Percentiles rank a stretch among this genome's conserved stretches.
Conservation (phyloP, 1,140 invertebrate species). For the Mycetomoellerius zeteki region DNA sequence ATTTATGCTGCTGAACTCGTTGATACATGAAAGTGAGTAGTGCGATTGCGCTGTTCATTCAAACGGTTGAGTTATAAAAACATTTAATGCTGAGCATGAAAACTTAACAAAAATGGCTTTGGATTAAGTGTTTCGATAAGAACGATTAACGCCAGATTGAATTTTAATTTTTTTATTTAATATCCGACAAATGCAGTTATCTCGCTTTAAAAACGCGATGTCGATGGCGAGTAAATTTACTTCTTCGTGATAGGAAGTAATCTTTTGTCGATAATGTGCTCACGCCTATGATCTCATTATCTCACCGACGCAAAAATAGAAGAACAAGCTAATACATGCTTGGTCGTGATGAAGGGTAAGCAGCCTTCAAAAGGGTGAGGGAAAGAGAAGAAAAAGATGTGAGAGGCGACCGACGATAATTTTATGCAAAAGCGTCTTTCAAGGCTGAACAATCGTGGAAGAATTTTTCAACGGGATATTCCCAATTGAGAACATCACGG, state of each 20-base stretch:
- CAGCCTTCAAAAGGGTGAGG: conserved; percentile 46
- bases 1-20: no score
- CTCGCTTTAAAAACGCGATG: conserved; percentile 32
- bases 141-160: background rate
- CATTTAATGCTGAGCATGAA: background rate
- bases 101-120: background rate
- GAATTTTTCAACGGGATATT: conserved; percentile 60
- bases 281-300: conserved; percentile 54
- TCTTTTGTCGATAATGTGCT: conserved; percentile 49
- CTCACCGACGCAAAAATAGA: conserved; percentile 52
- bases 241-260: conserved; percentile 42
- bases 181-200: background rate
- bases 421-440: conserved; percentile 50
- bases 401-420: conserved; percentile 34
- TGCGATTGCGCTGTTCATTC: background rate
- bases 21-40: background rate
- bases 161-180: background rate
- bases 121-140: background rate
- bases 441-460: conserved; percentile 51
- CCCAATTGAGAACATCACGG: conserved; percentile 49
- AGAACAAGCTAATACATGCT: conserved; percentile 50
- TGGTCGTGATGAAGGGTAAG: conserved; percentile 58
- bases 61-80: background rate
- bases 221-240: conserved; percentile 20
- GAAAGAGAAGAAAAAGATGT: conserved; percentile 48